Evolutionary conservation across 2,888 invertebrate genomes (phyloP).

Genomic region (Microplitis manilae): DNA sequence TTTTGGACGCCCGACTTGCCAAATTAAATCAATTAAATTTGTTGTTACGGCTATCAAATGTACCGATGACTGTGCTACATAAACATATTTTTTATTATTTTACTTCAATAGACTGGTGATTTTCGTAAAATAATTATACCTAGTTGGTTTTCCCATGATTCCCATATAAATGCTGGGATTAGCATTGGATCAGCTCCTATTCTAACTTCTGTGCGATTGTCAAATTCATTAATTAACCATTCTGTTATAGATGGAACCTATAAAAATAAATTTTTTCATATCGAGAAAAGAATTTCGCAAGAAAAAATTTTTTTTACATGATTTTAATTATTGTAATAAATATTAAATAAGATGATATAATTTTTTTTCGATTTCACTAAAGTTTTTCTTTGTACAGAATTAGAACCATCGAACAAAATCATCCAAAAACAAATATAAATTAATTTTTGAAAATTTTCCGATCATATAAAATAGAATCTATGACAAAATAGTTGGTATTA

Average conservation of each 20-base stretch:
- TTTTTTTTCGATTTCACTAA: too few relatives aligned
- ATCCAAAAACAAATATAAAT: too few relatives aligned
- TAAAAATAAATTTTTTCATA: conserved; percentile 5
- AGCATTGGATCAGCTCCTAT: conserved; percentile 85
- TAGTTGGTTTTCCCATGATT: conserved; percentile 75
- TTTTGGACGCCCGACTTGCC: conserved; percentile 79
- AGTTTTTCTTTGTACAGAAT: too few relatives aligned
- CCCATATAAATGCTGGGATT: conserved; percentile 81
- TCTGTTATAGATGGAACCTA: conserved; percentile 75
- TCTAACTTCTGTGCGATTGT: conserved; percentile 72
- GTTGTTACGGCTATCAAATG: conserved; percentile 75
- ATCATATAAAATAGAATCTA: too few relatives aligned
- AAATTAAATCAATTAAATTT: conserved; percentile 85
- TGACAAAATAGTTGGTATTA: too few relatives aligned
- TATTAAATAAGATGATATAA: too few relatives aligned
- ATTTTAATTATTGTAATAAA: not conserved
- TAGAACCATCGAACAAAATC: too few relatives aligned
- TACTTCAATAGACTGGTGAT: conserved; percentile 46
- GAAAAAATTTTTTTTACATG: not conserved
- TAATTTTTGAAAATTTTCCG: too few relatives aligned
- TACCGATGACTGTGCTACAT: conserved; percentile 70
- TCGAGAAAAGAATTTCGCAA: not conserved
- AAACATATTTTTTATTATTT: conserved; percentile 7
- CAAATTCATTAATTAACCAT: conserved; percentile 76
- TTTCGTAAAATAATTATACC: conserved; percentile 61